Base-by-base conservation (phyloP, 37 sponge, comb jelly and placozoan genomes). In the Petrosia ficiformis region DNA sequence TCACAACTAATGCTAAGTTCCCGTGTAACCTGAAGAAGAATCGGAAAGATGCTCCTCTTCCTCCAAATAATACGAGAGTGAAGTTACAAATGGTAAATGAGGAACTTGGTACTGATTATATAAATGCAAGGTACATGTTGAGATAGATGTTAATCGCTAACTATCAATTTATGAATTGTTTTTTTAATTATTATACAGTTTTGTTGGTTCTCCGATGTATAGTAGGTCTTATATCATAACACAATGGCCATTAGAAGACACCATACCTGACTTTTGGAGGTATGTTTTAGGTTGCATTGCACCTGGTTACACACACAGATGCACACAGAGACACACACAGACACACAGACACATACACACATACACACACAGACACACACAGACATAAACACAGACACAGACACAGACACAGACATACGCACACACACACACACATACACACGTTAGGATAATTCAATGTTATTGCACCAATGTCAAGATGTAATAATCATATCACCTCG, bases 81-180 rank as follows among this genome's bases (percentile, higher is more conserved):
- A 88, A 82, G 42, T 79, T 93, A 42, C 66, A 77, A 36, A 65
- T 93, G n/a, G 76, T 72, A 19, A 30, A 52, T 6, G 89, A 87
- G 2, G 79, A 72, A 36, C 42, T 84, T 8, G 86, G 89, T 41
- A 88, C 94, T n/a, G 94, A 93, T 72, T 93, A 87, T 83, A 93
- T 93, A 75, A 93, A 93, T 68, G 94, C 94, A 26, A 82, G 83
- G 82, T 93, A 59, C 1, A 74, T 10, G 34, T 60, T 8, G n/a
- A 10, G 37, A 72, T n/a, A 30, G 25, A 11, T 22, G 48, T 64
- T 8, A n/a, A n/a, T n/a, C n/a, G n/a, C n/a, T n/a, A n/a, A n/a
- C n/a, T n/a, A n/a, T 8, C 32, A 8, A 11, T 64, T 30, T 14
- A 68, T 41, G 72, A 14, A 68, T 67, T 26, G 8, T 31, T 37